Evolutionary conservation across 2,797 vertebrate species (phyloP).

Genomic region (Pipistrellus pipistrellus): DNA sequence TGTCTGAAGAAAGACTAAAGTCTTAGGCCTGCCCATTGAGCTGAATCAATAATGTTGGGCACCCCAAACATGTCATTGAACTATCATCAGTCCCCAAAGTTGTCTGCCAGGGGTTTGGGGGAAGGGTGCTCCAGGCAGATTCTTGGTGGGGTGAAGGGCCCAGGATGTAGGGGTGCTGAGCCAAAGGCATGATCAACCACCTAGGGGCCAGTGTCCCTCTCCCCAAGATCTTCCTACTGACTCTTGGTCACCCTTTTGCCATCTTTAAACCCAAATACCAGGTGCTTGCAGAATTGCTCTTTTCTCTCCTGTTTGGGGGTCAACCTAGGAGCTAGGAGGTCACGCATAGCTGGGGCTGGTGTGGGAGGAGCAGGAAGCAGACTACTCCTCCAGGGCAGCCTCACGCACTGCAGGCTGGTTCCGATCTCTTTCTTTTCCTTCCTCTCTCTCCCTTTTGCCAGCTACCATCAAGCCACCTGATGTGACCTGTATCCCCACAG

Average conservation of each 20-base stretch:
- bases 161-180: background rate
- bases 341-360: no score
- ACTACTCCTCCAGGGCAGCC: background rate
- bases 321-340: no score
- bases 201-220: background rate
- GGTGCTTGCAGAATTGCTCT: background rate
- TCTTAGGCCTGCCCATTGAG: background rate
- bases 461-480: slow-evolving; percentile 85
- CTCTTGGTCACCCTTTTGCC: background rate
- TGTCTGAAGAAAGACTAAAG: background rate
- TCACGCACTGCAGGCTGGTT: background rate
- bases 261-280: background rate
- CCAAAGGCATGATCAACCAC: background rate
- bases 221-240: background rate
- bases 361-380: no score
- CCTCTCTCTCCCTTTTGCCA: slow-evolving; percentile 52
- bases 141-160: background rate
- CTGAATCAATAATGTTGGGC: background rate
- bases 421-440: background rate
- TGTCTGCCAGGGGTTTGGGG: background rate
- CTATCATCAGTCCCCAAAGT: background rate
- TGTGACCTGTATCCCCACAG: slow-evolving; percentile 80
- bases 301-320: background rate
- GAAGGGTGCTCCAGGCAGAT: background rate
- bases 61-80: background rate